These are phyloP conservation scores for Hydropotes inermis DNA, from an alignment of 2,113 vertebrate genomes.

Conservation along the genomic window DNA sequence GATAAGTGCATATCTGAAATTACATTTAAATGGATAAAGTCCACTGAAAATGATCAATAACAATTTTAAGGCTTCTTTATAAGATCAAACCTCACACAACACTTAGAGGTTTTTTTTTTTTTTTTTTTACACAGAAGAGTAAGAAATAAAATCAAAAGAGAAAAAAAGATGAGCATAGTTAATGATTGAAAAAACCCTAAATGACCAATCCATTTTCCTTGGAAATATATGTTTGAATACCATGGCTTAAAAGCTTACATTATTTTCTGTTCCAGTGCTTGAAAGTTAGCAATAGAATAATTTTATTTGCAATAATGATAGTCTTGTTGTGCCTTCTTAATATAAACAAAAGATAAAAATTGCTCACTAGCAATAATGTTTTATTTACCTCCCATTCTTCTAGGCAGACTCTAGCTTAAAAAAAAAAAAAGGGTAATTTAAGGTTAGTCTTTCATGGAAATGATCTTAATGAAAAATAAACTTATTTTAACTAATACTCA, in stretches of 20 bases:
- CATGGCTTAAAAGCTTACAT: slow-evolving; percentile 38
- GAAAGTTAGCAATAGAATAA: slow-evolving; percentile 62
- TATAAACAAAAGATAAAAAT: slow-evolving; percentile 79
- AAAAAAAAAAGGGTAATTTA: slow-evolving; percentile 65
- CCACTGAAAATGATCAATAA: slow-evolving; percentile 51
- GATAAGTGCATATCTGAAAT: slow-evolving; percentile 15
- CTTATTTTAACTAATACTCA: slow-evolving; percentile 55
- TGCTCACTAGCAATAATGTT: slow-evolving; percentile 65
- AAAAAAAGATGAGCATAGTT: slow-evolving; percentile 11
- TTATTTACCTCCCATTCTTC: slow-evolving; percentile 69
- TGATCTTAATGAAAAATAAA: slow-evolving; percentile 64
- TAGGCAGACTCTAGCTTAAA: slow-evolving; percentile 60
- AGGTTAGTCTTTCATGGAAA: slow-evolving; percentile 64
- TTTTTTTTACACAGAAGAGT: not conserved
- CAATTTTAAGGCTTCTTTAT: slow-evolving; percentile 42
- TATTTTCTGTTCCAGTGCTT: slow-evolving; percentile 47
- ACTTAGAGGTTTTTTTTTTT: not conserved
- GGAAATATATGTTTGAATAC: slow-evolving; percentile 39
- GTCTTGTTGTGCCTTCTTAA: slow-evolving; percentile 65
- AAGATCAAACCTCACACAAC: slow-evolving; percentile 5
- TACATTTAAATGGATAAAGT: slow-evolving; percentile 48
- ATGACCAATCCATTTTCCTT: slow-evolving; percentile 11
- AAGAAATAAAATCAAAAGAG: slow-evolving; percentile 53
- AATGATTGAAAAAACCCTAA: slow-evolving; percentile 38
- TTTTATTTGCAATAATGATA: slow-evolving; percentile 69